These are phyloP conservation scores for Pampusana beccarii DNA, from an alignment of 2,113 vertebrate species.

Conservation along the genomic window DNA sequence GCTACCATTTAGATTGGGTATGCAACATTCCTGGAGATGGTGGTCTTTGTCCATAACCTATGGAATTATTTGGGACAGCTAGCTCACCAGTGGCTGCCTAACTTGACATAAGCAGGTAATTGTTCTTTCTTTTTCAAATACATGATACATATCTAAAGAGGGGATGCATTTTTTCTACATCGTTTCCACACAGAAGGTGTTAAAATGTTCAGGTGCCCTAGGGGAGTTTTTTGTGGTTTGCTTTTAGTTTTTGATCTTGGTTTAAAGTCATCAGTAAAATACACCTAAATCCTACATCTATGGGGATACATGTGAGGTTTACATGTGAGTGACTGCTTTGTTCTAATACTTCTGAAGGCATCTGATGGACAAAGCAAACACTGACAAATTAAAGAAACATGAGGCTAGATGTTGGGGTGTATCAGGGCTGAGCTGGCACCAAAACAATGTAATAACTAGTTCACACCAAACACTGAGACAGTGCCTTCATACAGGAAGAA, in stretches of 20 bases:
- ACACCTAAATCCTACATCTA: background rate
- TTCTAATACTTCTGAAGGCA: background rate
- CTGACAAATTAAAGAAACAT: background rate
- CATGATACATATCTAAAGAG: background rate
- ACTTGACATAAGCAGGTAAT: background rate
- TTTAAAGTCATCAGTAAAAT: background rate
- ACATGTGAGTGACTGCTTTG: background rate
- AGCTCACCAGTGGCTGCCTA: background rate
- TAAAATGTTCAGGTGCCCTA: background rate
- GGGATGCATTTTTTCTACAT: background rate
- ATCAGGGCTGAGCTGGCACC: background rate
- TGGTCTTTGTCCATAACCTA: background rate
- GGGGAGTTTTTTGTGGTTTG: background rate
- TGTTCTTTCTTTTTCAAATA: background rate
- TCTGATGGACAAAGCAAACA: background rate
- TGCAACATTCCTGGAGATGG: background rate
- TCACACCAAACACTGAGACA: background rate
- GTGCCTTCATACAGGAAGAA: background rate
- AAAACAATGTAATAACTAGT: background rate
- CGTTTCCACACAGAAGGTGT: background rate
- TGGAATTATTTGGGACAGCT: background rate
- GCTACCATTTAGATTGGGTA: rapidly evolving
- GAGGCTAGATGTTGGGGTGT: background rate
- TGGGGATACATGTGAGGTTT: background rate
- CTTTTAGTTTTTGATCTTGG: background rate